phyloP scores from a whole-genome alignment of 2,888 invertebrate species.

The Xestia rhomboidea region DNA sequence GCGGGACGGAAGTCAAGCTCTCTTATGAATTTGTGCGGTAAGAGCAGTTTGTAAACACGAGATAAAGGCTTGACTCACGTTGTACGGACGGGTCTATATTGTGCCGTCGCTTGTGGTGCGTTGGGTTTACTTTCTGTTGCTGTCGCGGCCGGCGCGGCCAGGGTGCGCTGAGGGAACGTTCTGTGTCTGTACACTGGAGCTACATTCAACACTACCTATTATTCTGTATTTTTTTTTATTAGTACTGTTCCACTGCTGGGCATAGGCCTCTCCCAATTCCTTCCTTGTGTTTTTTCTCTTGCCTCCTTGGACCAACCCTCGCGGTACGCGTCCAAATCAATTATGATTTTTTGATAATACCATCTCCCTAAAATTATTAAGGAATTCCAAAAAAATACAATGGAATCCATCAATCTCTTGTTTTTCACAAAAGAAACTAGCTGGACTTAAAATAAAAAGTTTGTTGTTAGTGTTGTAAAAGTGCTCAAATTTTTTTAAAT shows the following conservation, averaged over 20 bases:
- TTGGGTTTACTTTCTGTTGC: slow-evolving; percentile 86
- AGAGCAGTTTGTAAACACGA: slow-evolving; percentile 90
- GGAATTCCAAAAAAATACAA: no score
- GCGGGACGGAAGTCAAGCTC: slow-evolving; percentile 97
- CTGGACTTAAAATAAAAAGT: no score
- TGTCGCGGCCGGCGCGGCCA: slow-evolving; percentile 67
- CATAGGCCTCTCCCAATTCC: no score
- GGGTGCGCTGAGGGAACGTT: slow-evolving; percentile 30
- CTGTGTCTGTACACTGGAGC: slow-evolving; percentile 18
- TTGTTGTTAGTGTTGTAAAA: background rate
- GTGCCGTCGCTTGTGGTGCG: slow-evolving; percentile 85
- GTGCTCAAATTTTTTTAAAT: background rate
- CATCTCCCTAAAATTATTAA: no score
- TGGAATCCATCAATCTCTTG: no score
- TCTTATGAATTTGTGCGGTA: slow-evolving; percentile 98
- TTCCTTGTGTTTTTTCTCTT: no score
- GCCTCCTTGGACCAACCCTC: no score
- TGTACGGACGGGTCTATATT: slow-evolving; percentile 75
- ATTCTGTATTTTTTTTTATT: background rate
- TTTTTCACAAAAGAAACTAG: no score
- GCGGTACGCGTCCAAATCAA: no score
- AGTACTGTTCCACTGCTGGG: no score
- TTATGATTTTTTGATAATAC: no score
- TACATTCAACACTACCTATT: background rate
- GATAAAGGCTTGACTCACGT: slow-evolving; percentile 85